Evolutionary conservation across 2,888 invertebrate species (phyloP).

Genomic region (Agrochola lychnidis): DNA sequence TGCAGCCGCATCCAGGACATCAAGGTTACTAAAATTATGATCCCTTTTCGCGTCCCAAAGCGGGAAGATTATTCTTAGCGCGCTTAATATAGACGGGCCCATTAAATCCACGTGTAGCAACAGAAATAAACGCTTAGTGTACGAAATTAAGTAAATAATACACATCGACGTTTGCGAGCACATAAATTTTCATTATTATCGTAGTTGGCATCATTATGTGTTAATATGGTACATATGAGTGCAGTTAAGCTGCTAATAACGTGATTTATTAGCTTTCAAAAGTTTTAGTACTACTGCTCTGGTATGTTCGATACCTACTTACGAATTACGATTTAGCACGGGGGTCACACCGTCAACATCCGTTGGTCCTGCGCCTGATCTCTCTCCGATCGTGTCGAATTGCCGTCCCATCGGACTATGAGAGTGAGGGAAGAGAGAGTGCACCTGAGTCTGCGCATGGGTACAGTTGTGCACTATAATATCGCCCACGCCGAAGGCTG

Average conservation of each 20-base stretch:
- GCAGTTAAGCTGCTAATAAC: conserved; percentile 1
- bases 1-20: not conserved
- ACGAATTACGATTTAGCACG: too few relatives aligned
- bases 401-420: too few relatives aligned
- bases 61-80: conserved; percentile 40
- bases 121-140: conserved; percentile 40
- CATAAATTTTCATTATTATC: conserved; percentile 27
- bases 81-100: conserved; percentile 23
- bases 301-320: not conserved
- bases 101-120: conserved; percentile 42
- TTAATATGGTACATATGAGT: conserved; percentile 21
- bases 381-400: too few relatives aligned
- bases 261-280: conserved; percentile 17
- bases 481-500: too few relatives aligned
- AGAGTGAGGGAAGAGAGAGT: too few relatives aligned
- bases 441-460: too few relatives aligned
- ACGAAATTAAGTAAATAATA: conserved; percentile 29
- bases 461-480: too few relatives aligned
- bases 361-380: too few relatives aligned
- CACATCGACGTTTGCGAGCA: conserved; percentile 22
- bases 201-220: conserved; percentile 21
- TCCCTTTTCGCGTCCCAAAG: conserved; percentile 17
- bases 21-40: conserved; percentile 10
- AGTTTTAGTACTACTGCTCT: not conserved
- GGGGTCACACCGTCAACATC: too few relatives aligned